These are phyloP conservation scores for Drosophila phalerata DNA, from an alignment of 2,888 invertebrate species.

Conservation along the genomic window DNA sequence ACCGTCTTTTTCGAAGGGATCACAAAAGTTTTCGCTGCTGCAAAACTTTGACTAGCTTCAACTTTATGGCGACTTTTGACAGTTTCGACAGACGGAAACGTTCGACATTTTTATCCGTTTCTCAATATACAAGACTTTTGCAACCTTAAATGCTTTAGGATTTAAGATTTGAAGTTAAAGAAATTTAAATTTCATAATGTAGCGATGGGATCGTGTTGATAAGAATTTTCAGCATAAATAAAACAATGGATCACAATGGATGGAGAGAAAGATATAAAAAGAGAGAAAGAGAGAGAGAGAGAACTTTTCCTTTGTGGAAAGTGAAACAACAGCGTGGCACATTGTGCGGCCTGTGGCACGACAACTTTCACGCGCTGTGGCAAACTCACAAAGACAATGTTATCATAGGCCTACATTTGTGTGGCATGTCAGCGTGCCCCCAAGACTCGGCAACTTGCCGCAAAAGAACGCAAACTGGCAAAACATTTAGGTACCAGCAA, in stretches of 20 bases:
- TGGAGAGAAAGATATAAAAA: not conserved
- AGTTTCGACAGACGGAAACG: slow-evolving; percentile 57
- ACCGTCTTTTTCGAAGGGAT: slow-evolving; percentile 70
- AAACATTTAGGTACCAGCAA: slow-evolving; percentile 65
- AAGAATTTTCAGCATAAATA: slow-evolving; percentile 54
- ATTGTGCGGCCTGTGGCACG: slow-evolving; percentile 54
- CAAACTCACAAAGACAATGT: slow-evolving; percentile 61
- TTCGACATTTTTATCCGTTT: slow-evolving; percentile 11
- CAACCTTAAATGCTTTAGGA: not conserved
- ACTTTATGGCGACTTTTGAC: slow-evolving; percentile 64
- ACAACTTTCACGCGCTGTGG: slow-evolving; percentile 74
- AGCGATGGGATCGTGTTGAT: slow-evolving; percentile 51
- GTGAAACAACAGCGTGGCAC: slow-evolving; percentile 31
- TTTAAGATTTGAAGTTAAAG: not conserved
- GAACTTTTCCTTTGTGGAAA: slow-evolving; percentile 25
- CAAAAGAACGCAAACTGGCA: slow-evolving; percentile 51
- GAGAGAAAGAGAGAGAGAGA: not conserved
- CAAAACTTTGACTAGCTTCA: slow-evolving; percentile 38
- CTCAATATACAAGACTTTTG: not conserved
- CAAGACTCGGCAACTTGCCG: slow-evolving; percentile 39
- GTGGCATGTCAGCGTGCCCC: slow-evolving; percentile 52
- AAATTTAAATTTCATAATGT: slow-evolving; percentile 14
- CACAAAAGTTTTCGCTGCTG: slow-evolving; percentile 55
- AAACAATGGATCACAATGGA: slow-evolving; percentile 48
- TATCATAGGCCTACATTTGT: slow-evolving; percentile 79